These are phyloP conservation scores for Thinocorus orbignyianus DNA, from an alignment of 2,113 vertebrate genomes.

Conservation along the genomic window DNA sequence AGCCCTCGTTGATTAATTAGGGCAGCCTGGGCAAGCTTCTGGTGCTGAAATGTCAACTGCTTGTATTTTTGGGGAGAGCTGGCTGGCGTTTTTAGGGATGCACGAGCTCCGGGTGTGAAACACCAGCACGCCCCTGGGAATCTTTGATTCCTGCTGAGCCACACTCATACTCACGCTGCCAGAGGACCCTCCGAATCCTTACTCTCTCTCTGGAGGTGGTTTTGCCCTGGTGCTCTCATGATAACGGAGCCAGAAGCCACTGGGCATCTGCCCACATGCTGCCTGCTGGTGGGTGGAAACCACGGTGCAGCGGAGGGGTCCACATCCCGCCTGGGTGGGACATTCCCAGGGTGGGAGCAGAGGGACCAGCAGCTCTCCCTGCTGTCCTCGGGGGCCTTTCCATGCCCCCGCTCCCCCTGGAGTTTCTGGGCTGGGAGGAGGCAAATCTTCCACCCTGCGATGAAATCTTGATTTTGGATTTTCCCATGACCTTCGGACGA, in stretches of 20 bases:
- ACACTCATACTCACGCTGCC: fast-evolving
- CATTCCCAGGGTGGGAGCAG: not conserved
- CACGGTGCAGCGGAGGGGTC: not conserved
- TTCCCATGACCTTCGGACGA: not conserved
- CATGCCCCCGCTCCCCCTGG: fast-evolving
- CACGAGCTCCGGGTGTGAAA: fast-evolving
- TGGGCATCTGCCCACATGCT: not conserved
- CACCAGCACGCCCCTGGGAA: not conserved
- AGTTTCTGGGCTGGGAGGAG: not conserved
- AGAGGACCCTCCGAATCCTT: not conserved
- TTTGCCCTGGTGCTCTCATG: not conserved
- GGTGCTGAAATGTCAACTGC: not conserved
- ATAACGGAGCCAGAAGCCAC: not conserved
- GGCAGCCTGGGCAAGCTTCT: not conserved
- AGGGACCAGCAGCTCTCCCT: not conserved
- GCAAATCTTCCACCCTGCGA: not conserved
- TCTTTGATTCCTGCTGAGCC: not conserved
- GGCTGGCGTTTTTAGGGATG: not conserved
- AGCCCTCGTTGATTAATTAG: not conserved
- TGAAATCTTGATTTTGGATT: not conserved
- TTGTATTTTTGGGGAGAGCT: not conserved
- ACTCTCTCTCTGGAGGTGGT: not conserved
- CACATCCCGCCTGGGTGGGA: fast-evolving
- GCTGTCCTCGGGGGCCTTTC: not conserved
- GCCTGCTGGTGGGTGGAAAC: not conserved